Percentiles rank a stretch among this genome's conserved stretches.
Evolutionary conservation across 2,113 vertebrate genomes (phyloP).

Genomic region (Xenus cinereus): DNA sequence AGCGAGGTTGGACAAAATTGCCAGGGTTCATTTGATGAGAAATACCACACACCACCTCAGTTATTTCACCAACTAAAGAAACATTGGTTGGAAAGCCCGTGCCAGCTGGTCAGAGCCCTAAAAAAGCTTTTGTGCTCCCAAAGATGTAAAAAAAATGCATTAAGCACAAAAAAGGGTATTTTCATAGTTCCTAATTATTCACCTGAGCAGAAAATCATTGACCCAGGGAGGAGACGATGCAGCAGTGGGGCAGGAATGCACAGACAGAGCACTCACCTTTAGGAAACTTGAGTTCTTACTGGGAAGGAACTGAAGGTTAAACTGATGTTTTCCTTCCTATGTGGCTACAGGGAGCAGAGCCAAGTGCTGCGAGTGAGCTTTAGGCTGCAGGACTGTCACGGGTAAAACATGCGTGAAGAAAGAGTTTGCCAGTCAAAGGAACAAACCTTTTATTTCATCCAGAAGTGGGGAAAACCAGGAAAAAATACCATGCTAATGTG

Average conservation of each 20-base stretch:
- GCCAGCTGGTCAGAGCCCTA: not conserved
- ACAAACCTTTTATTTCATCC: not conserved
- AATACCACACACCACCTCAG: not conserved
- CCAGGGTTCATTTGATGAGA: not conserved
- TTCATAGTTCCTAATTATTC: not conserved
- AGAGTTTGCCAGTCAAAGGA: not conserved
- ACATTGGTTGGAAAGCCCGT: not conserved
- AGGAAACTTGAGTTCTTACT: not conserved
- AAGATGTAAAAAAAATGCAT: not conserved
- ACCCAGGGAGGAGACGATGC: fast-evolving
- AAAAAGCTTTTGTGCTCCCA: not conserved
- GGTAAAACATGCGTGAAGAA: not conserved
- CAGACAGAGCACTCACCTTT: not conserved
- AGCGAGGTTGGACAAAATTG: not conserved
- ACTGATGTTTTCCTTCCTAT: not conserved
- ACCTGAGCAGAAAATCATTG: not conserved
- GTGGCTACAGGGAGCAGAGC: not conserved
- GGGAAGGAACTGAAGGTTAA: not conserved
- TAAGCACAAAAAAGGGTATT: not conserved
- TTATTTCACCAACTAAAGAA: not conserved
- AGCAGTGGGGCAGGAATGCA: not conserved
- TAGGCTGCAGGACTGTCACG: not conserved
- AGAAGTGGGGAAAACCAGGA: not conserved
- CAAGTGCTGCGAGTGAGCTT: not conserved
- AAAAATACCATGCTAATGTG: not conserved